phyloP scores from a whole-genome alignment of 2,113 vertebrate genomes.

The Atractosteus spatula region DNA sequence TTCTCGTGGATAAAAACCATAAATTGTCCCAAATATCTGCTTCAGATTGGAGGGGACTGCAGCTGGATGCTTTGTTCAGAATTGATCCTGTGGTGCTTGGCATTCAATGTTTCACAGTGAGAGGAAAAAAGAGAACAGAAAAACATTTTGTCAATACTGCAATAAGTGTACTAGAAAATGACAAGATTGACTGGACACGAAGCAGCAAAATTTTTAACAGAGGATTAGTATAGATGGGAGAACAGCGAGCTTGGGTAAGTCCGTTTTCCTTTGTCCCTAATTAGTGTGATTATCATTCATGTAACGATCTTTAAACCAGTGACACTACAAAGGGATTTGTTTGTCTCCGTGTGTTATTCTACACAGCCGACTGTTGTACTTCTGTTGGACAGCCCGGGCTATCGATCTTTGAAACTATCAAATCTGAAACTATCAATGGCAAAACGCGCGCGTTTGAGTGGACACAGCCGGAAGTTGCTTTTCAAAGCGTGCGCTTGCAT shows the following conservation, averaged over 20 bases:
- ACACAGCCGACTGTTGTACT: too few relatives aligned
- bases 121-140: slow-evolving; percentile 89
- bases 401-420: too few relatives aligned
- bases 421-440: too few relatives aligned
- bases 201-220: slow-evolving; percentile 54
- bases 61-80: slow-evolving; percentile 99
- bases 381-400: too few relatives aligned
- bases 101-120: slow-evolving; percentile 96
- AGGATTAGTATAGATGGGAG: slow-evolving; percentile 53
- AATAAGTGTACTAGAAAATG: slow-evolving; percentile 96
- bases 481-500: too few relatives aligned
- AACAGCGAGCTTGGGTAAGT: slow-evolving; percentile 81
- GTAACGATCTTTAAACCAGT: slow-evolving; percentile 27
- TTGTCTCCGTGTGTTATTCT: background rate
- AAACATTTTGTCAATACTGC: slow-evolving; percentile 97
- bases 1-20: slow-evolving; percentile 99
- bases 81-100: slow-evolving; percentile 98
- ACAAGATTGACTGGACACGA: slow-evolving; percentile 83
- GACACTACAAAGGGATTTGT: background rate
- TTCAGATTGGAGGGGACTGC: slow-evolving; percentile 99
- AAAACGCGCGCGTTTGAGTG: too few relatives aligned
- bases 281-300: slow-evolving; percentile 79
- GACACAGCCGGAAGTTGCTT: too few relatives aligned
- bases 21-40: slow-evolving; percentile 99
- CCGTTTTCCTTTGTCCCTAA: slow-evolving; percentile 88